Base-by-base conservation (phyloP, 2,888 invertebrate genomes). In the Agonopterix subpropinquella region DNA sequence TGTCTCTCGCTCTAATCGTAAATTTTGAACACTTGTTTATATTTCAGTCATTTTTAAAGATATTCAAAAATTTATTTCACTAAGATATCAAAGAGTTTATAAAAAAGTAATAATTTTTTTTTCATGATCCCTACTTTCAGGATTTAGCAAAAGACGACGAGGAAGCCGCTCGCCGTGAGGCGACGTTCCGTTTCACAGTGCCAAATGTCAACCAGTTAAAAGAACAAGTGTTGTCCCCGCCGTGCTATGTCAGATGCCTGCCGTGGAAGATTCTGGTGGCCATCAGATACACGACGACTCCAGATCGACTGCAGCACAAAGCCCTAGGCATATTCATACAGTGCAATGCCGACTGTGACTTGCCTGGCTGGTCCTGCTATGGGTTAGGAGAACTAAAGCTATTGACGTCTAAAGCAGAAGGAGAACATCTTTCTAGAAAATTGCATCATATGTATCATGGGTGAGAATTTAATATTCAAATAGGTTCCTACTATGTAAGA, bases 201-300 rank as follows among this genome's bases (percentile, higher is more conserved):
- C 92, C 93, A 56, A 94, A 95, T 78, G 94, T 99, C 64, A 95
- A 95, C 62, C 95, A 96, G 71, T 89, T 98, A 58, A 95, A 95
- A 90, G 91, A 94, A 61, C 92, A 93, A 55, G 91, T 92, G 41
- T 89, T 98, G 10, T 98, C 98, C 10, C 95, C 95, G 4, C 92
- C 98, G 1, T 96, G 95, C 67, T 96, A 93, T 83, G 97, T 98
- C 4, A 91, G 99, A 49, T 98, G 98, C 87, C 89, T 99, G 64
- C 99, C 99, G 48, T 99, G 99, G 99, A 97, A 96, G 85, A 98
- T 99, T 57, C 95, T 99, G 92, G 96, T 97, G 7, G 95, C 98
- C 91, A 95, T 96, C 10, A 91, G 98, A 4, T 70, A 80, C 49
- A 93, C 93, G 55, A 92, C 92, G 2, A 93, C 93, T 52, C 92